Percentiles rank a stretch among this genome's conserved stretches.
phyloP scores from a whole-genome alignment of 1,140 invertebrate genomes.

The Diprion similis region DNA sequence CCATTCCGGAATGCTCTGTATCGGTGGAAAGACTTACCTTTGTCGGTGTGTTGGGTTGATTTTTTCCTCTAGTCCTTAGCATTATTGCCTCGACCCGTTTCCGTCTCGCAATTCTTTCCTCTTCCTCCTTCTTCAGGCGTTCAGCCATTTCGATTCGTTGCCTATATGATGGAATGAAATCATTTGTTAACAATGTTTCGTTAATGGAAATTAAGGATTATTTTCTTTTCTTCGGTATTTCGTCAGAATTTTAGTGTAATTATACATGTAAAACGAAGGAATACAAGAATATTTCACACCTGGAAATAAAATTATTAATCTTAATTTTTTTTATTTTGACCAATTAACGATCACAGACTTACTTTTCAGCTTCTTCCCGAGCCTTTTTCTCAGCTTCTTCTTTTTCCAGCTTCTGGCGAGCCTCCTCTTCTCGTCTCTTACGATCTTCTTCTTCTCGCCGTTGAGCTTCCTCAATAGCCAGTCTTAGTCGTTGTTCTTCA shows the following conservation, averaged over 20 bases:
- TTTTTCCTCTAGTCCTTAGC: slow-evolving; percentile 76
- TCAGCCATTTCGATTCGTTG: slow-evolving; percentile 78
- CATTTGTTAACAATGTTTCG: not conserved
- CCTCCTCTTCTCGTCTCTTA: slow-evolving; percentile 70
- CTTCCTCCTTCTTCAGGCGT: slow-evolving; percentile 79
- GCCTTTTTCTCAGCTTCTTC: slow-evolving; percentile 79
- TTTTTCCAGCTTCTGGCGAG: slow-evolving; percentile 73
- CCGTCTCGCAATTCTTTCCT: slow-evolving; percentile 77
- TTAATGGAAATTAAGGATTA: not conserved
- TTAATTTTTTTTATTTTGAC: no score
- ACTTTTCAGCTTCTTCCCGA: slow-evolving; percentile 79
- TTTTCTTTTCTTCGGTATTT: not conserved
- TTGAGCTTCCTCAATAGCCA: slow-evolving; percentile 72
- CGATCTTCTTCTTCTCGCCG: slow-evolving; percentile 73
- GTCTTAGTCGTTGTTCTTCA: slow-evolving; percentile 76
- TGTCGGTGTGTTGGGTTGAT: slow-evolving; percentile 61
- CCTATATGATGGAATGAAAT: slow-evolving; percentile 49
- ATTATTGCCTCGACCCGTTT: slow-evolving; percentile 86
- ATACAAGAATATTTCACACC: not conserved
- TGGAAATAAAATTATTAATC: slow-evolving; percentile 17
- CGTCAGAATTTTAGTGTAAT: not conserved
- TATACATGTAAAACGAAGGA: not conserved
- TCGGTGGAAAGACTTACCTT: slow-evolving; percentile 42
- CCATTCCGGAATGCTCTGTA: not conserved
- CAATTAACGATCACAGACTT: slow-evolving; percentile 12